Conservation (phyloP, 1,140 invertebrate genomes). For the Micrasema minimum region DNA sequence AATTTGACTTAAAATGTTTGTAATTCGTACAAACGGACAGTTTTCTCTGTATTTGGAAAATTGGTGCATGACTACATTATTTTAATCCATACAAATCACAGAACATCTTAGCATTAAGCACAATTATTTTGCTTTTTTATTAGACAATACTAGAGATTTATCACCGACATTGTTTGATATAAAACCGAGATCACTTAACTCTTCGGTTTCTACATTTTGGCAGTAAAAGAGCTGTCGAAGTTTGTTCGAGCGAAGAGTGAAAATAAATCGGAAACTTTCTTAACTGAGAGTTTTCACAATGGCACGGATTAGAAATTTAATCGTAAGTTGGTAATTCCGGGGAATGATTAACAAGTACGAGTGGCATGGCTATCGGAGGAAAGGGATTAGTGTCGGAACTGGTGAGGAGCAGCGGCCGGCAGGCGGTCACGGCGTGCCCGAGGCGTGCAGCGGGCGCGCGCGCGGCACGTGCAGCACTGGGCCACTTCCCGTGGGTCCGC, state of each 20-base stretch:
- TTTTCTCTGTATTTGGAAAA: slow-evolving; percentile 12
- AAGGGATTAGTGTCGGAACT: neutral
- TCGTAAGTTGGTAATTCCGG: neutral
- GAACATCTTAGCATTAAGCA: slow-evolving; percentile 4
- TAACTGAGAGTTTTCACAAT: slow-evolving; percentile 9
- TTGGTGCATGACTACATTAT: slow-evolving; percentile 31
- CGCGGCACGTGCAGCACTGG: neutral
- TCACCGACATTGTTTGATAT: neutral
- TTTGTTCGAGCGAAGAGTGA: neutral
- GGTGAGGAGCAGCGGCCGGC: neutral
- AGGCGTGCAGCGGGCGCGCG: neutral
- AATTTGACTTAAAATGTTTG: neutral
- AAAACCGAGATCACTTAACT: neutral
- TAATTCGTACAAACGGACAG: neutral
- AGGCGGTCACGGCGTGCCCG: neutral
- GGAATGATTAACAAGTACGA: neutral
- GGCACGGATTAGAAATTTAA: slow-evolving; percentile 11
- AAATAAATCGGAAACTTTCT: neutral
- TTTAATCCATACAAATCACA: slow-evolving; percentile 10
- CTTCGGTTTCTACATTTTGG: slow-evolving; percentile 7
- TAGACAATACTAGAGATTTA: neutral
- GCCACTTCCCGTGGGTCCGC: neutral
- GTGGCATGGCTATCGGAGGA: neutral
- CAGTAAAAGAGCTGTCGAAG: slow-evolving; percentile 14
- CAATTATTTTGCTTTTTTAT: neutral